A percentile compares a stretch with the other conserved stretches of the same genome.
Conservation (phyloP, 2,797 vertebrate species). For the Rhadinocentrus ornatus region DNA sequence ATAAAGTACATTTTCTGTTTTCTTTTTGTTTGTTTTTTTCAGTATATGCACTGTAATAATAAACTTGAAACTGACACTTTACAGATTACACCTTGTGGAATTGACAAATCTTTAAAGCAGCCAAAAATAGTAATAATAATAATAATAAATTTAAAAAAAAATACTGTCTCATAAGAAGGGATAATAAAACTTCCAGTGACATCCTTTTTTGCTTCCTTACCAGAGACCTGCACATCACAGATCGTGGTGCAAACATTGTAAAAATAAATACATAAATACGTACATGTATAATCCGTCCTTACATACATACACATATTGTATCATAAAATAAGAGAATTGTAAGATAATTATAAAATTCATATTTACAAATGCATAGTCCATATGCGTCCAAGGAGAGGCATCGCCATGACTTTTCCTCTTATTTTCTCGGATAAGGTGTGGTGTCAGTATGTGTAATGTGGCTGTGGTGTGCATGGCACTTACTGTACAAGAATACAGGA, state of each 20-base stretch:
- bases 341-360: constrained; percentile 84
- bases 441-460: constrained; percentile 48
- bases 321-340: constrained; percentile 84
- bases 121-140: constrained; percentile 34
- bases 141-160: constrained; percentile 38
- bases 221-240: constrained; percentile 73
- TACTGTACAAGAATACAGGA: constrained; percentile 78
- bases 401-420: constrained; percentile 49
- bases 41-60: constrained; percentile 46
- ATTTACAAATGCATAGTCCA: constrained; percentile 86
- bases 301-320: constrained; percentile 82
- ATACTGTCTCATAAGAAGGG: constrained; percentile 71
- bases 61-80: constrained; percentile 72
- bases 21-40: constrained; percentile 35
- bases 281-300: constrained; percentile 79
- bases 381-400: constrained; percentile 76
- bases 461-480: constrained; percentile 82
- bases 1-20: constrained; percentile 53
- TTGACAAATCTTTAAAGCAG: constrained; percentile 68
- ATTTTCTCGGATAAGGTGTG: constrained; percentile 51
- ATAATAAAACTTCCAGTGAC: constrained; percentile 75
- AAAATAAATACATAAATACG: constrained; percentile 88
- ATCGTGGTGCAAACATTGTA: constrained; percentile 82
- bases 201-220: constrained; percentile 67
- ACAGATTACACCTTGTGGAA: constrained; percentile 81